Conservation (phyloP, 2,113 vertebrate genomes). For the Sorex araneus region DNA sequence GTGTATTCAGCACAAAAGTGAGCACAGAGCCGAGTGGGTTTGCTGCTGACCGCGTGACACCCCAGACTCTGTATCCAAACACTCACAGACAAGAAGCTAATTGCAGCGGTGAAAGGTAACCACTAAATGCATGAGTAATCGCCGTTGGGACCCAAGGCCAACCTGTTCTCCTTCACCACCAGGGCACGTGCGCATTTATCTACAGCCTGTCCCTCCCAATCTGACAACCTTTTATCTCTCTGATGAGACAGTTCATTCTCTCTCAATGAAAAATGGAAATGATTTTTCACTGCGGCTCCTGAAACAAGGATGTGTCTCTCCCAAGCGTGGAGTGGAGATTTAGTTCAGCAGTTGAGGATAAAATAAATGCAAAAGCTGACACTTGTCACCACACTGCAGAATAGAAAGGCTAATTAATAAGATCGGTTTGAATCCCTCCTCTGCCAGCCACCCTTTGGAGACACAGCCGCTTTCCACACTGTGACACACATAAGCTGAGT, state of each 20-base stretch:
- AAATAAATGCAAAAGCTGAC: conserved; percentile 46
- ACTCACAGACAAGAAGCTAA: conserved; percentile 72
- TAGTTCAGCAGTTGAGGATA: not conserved
- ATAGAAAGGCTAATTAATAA: conserved; percentile 48
- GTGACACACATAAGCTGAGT: not conserved
- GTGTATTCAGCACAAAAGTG: conserved; percentile 81
- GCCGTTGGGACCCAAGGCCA: not conserved
- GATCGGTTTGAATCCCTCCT: conserved; percentile 28
- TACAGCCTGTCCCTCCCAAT: not conserved
- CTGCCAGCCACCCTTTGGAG: not conserved
- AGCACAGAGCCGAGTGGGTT: conserved; percentile 78
- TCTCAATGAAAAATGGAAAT: conserved; percentile 5
- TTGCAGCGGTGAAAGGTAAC: conserved; percentile 64
- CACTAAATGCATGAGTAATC: conserved; percentile 48
- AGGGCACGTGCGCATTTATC: not conserved
- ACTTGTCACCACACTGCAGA: conserved; percentile 31
- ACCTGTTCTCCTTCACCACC: not conserved
- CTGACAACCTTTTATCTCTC: conserved; percentile 61
- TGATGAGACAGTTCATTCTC: not conserved
- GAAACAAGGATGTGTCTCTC: not conserved
- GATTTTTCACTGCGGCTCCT: not conserved
- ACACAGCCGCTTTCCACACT: not conserved
- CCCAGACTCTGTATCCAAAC: conserved; percentile 72
- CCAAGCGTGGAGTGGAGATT: not conserved
- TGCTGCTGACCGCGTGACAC: conserved; percentile 69